These are phyloP conservation scores for Heliopora coerulea DNA, from an alignment of 92 coral and sea anemone genomes.

Conservation along the genomic window DNA sequence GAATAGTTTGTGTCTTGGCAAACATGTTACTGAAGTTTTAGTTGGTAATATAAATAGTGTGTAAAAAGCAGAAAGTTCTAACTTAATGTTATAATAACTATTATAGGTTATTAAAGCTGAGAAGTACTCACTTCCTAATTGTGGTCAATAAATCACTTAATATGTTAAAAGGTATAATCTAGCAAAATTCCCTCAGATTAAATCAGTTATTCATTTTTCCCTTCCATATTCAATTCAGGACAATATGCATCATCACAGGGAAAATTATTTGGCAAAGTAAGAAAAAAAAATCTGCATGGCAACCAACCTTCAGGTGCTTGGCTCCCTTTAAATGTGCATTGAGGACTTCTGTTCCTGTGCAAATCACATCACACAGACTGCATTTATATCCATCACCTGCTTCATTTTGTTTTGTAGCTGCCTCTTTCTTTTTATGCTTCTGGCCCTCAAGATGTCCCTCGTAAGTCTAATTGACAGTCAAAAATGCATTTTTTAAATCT, in stretches of 20 bases:
- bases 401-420: slow-evolving; percentile 77
- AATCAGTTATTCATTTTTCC: slow-evolving; percentile 32
- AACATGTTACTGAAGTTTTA: too few species aligned
- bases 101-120: too few species aligned
- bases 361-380: slow-evolving; percentile 87
- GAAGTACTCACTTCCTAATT: too few species aligned
- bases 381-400: slow-evolving; percentile 70
- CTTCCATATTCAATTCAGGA: slow-evolving; percentile 14
- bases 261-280: not conserved
- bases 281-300: too few species aligned
- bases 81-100: too few species aligned
- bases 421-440: slow-evolving; percentile 96
- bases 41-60: too few species aligned
- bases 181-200: slow-evolving; percentile 42
- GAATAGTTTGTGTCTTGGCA: too few species aligned
- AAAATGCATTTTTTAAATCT: too few species aligned
- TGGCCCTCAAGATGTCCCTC: slow-evolving; percentile 98
- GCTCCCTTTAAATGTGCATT: slow-evolving; percentile 99
- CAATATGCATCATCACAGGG: slow-evolving; percentile 29
- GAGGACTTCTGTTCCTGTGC: slow-evolving; percentile 94
- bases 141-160: too few species aligned
- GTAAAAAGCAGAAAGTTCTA: too few species aligned
- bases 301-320: slow-evolving; percentile 90
- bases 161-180: too few species aligned
- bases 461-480: slow-evolving; percentile 64